Percentiles rank a stretch among this genome's conserved stretches.
These are phyloP conservation scores for Mellivora capensis DNA, from an alignment of 2,113 vertebrate genomes.

Conservation along the genomic window DNA sequence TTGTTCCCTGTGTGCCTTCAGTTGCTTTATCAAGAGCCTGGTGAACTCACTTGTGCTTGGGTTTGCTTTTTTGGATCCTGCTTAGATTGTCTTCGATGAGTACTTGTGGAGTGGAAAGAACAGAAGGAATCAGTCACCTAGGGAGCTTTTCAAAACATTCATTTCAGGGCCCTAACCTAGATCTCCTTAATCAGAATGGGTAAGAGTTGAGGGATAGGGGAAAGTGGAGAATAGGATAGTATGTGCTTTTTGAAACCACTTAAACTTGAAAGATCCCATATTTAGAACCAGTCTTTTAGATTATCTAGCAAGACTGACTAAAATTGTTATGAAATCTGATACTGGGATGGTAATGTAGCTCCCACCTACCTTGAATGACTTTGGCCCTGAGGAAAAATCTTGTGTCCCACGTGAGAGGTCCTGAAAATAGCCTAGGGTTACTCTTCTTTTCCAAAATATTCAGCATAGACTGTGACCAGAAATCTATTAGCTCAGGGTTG, in stretches of 20 bases:
- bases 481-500: neutral
- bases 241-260: neutral
- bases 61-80: conserved; percentile 36
- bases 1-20: neutral
- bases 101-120: neutral
- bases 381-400: neutral
- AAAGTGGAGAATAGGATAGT: neutral
- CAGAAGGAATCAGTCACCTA: neutral
- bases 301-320: neutral
- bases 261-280: neutral
- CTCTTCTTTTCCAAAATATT: neutral
- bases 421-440: neutral
- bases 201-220: neutral
- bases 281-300: neutral
- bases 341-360: neutral
- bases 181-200: neutral
- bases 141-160: neutral
- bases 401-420: neutral
- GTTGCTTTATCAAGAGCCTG: conserved; percentile 9
- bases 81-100: neutral
- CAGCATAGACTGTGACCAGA: neutral
- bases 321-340: neutral
- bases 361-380: neutral
- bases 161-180: neutral
- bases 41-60: neutral